A percentile compares a stretch with the other conserved stretches of the same genome.
These are phyloP conservation scores for Cryptocephalus moraei DNA, from an alignment of 2,888 invertebrate species.

Conservation along the genomic window DNA sequence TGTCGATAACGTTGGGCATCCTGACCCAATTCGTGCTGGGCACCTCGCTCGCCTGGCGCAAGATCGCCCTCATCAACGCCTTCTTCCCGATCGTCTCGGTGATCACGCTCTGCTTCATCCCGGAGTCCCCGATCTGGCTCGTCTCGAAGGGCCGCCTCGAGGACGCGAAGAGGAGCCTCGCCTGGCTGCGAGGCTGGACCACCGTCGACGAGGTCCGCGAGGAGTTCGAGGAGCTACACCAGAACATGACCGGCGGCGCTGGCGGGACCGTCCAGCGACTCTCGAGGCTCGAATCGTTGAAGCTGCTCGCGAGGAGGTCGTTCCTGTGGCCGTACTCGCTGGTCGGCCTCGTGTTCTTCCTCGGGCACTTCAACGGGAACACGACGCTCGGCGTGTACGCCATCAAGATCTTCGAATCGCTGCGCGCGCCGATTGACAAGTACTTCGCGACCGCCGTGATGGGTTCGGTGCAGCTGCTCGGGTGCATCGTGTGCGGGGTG, in stretches of 20 bases:
- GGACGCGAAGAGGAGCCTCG: slow-evolving; percentile 59
- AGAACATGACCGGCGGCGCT: slow-evolving; percentile 10
- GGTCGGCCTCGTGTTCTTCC: slow-evolving; percentile 57
- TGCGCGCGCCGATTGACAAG: slow-evolving; percentile 64
- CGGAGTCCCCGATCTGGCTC: slow-evolving; percentile 76
- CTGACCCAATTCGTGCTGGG: slow-evolving; percentile 69
- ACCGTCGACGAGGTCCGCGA: slow-evolving; percentile 47
- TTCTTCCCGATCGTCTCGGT: slow-evolving; percentile 54
- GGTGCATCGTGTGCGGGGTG: slow-evolving; percentile 53
- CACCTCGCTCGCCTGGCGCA: slow-evolving; percentile 59
- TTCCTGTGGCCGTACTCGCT: slow-evolving; percentile 61
- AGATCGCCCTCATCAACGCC: slow-evolving; percentile 58
- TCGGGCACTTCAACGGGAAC: slow-evolving; percentile 67
- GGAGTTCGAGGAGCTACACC: slow-evolving; percentile 46
- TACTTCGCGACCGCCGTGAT: slow-evolving; percentile 66
- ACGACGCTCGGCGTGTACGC: slow-evolving; percentile 65
- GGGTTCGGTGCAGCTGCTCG: slow-evolving; percentile 59
- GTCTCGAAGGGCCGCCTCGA: slow-evolving; percentile 53
- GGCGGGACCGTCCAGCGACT: not conserved
- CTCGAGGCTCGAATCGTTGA: slow-evolving; percentile 9
- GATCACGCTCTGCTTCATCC: slow-evolving; percentile 57
- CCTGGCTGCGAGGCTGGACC: slow-evolving; percentile 75
- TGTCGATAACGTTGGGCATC: slow-evolving; percentile 65
- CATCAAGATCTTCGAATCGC: slow-evolving; percentile 59
- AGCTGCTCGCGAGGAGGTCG: slow-evolving; percentile 45